Base-by-base conservation (phyloP, 2,888 invertebrate genomes). In the Dione vanillae region DNA sequence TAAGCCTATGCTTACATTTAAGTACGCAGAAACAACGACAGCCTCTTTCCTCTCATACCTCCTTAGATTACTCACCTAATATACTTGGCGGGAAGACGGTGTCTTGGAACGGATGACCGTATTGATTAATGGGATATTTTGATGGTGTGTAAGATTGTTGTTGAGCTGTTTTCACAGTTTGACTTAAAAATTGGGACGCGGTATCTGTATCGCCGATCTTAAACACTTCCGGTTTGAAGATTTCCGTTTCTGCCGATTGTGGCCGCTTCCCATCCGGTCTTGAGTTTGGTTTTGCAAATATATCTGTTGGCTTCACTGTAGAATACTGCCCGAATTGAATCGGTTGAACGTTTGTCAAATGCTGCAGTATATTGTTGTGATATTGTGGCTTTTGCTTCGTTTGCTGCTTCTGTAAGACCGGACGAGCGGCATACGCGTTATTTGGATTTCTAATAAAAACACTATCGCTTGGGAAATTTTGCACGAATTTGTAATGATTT, bases 121-220 rank as follows among this genome's bases (percentile, higher is more conserved):
- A 78, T 77, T 74, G 72, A 51, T 74, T 73, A 41, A 73, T 68
- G 14, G 73, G 73, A n/a, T 54, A 43, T 45, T 73, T 73, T 0
- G 67, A 56, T 16, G 59, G 47, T 14, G 67, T 43, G 6, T 68
- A 74, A 1, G 77, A 69, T 69, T 91, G 91, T 72, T 92, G 92
- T 74, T 93, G 92, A 3, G 88, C 91, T 6, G 91, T 92, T 79
- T 92, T 91, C 75, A 92, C 91, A 71, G 89, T 88, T 72, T 91
- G 90, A 54, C 78, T 87, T 54, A 86, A 76, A 0, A 86, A 85
- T 72, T 92, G 91, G 1, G 89, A 87, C 0, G 91, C 88, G 3
- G 89, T 82, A 49, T 87, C 88, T 65, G 85, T 90, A 71, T 92
- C 92, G 2, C 87, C 85, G 43, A 93, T 77, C 76, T 92, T 90